Evolutionary conservation across 2,797 vertebrate genomes (phyloP), one percentile per base, ranked within the genome.

Genomic region (Sebastes matsubarae): DNA sequence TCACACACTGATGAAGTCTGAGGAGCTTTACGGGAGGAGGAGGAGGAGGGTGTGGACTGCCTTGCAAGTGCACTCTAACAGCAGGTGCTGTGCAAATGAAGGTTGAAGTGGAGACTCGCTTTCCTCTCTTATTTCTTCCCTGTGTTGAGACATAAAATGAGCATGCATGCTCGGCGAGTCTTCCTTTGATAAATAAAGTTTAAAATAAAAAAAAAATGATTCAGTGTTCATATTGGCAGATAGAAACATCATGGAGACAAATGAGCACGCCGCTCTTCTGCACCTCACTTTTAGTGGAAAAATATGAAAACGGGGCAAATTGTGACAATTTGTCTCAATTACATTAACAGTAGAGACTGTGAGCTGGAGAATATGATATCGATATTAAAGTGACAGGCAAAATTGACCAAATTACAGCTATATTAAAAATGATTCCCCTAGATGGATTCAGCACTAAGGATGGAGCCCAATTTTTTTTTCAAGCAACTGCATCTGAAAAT

Each of bases 261-360:
- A 90, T 50, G 22, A 64, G 32, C 10, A 38, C 16, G 4, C 14
- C 54, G 11, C 36, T 76, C 65, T 9, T 68, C 59, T 66, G 66
- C 16, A 9, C 38, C 0, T 0, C 30, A 72, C 22, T 79, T 81
- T 79, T 20, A 63, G 71, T 36, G 34, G 42, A 57, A 86, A 88
- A 80, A 82, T 81, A 68, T 79, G 42, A 90, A 89, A 91, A 81
- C 58, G 2, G 4, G 3, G 36, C 50, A 87, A 88, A 90, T 78
- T 79, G 80, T 86, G 83, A 90, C 81, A 87, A 87, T 89, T 87
- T 79, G 82, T 90, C 88, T 91, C 72, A 89, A 88, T 91, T 85
- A 87, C 71, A 82, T 86, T 80, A 88, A 84, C 78, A 87, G 81
- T 68, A 69, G 75, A 81, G 61, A 80, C 65, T 60, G 36, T 65